Evolutionary conservation across 2,797 vertebrate genomes (phyloP), one percentile per base, ranked within the genome.

Genomic region (Anguilla megastoma): DNA sequence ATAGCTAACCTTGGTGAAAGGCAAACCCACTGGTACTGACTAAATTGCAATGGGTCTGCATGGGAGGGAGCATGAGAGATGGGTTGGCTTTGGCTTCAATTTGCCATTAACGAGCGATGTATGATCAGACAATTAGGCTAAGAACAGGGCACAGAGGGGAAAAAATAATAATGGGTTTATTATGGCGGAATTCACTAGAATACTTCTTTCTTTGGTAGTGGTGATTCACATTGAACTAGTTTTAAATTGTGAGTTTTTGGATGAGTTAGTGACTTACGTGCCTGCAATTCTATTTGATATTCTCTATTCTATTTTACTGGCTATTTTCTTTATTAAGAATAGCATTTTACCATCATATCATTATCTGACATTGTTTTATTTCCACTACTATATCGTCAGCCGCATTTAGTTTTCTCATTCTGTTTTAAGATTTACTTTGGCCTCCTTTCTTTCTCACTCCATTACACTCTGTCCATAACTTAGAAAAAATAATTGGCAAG

Each of bases 1-100:
- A 92, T 89, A 88, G 88, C 87, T 91, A 92, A 91, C 92, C 91
- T 92, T 90, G 88, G 89, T 88, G 90, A 92, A 93, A 92, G 93
- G 90, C 90, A 89, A 91, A 89, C 88, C 88, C 82, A 74, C 56
- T 58, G 79, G 86, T 90, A 89, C 56, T 30, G 52, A 5, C 86
- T 86, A 91, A 91, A 90, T 88, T 89, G 86, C 88, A 89, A 84
- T 69, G 76, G 50, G 58, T 88, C 89, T 88, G 89, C 85, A 56
- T 60, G 56, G 85, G 58, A 74, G 56, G 27, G 69, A 33, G 54
- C 52, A 56, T 45, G 74, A 27, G 27, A 58, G 10, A 60, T 66
- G 85, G 74, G 69, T 84, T 30, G 24, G 36, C 54, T 30, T 48
- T 85, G 84, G n/a, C 3, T 45, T n/a, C 45, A 41, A 87, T 80